Evolutionary conservation across 2,113 vertebrate species (phyloP), one percentile per base, ranked within the genome.

Genomic region (Galeopterus variegatus): DNA sequence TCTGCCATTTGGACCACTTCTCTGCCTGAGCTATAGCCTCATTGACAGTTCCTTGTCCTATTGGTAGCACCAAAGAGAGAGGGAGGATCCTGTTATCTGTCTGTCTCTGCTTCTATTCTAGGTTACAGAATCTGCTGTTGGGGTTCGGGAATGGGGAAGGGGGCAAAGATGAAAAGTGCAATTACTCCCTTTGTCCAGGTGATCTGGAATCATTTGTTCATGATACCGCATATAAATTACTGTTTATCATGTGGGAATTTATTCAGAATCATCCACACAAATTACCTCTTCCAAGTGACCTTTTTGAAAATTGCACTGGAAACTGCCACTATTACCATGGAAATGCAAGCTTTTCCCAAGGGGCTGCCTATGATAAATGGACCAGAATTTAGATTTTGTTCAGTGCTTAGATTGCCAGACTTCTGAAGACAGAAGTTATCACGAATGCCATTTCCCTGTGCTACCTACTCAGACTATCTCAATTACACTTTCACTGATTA

Each of bases 361-460:
- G 94, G 50, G 8, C n/a, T 0, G 2, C 54, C 88, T 31, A 1
- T 52, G 60, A 23, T n/a, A 45, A 58, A 33, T 52, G 73, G 77
- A 48, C 23, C 80, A 23, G 80, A 36, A 17, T 69, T 89, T 62
- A 62, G 89, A 54, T 72, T 50, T 33, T 36, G 24, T 41, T 23
- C 8, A 45, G 72, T 24, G 36, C 5, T 9, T 26, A 56, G 36
- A 8, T 48, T 56, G 45, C 58, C n/a, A 56, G 67, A 15, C 72
- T 75, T 83, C 15, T 36, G 5, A 15, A 41, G 52, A 8, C 11
- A 28, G 65, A 75, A 6, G 6, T 67, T 9, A 2, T 10, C 10
- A 0, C 7, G 0, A 26, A 23, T 23, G 76, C 52, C 5, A 0
- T 31, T 64, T 14, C 3, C 23, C 4, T 60, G 67, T 15, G 3